Evolutionary conservation across 1,140 invertebrate genomes (phyloP), one percentile per base, ranked within the genome.

Genomic region (Drosophila mayri): DNA sequence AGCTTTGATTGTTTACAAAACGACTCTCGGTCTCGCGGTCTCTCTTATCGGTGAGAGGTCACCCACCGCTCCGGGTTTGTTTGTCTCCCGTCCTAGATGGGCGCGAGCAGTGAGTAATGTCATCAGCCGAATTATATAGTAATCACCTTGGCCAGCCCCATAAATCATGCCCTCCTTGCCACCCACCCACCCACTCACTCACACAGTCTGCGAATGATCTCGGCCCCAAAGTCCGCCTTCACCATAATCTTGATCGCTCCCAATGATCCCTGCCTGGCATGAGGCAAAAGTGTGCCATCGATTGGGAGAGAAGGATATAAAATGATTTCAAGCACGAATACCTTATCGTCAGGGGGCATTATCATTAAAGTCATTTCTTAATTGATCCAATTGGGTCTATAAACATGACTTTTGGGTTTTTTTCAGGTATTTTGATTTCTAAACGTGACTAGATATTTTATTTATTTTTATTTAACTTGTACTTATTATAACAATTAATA

Each of bases 21-120:
- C 65, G 22, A 37, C 50, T 37, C 18, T 22, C 50, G 25, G 47
- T 30, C 18, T n/a, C 14, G 5, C 20, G 18, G 52, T 60, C 70
- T 32, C 28, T n/a, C 74, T 81, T 81, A 81, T 81, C 80, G 43
- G 63, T 44, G 73, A 67, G 81, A 63, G 81, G 76, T 78, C 76
- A 70, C 57, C 67, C 57, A 78, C 52, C 37, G 50, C 66, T 49
- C n/a, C 66, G 78, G 79, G 81, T 85, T 71, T 86, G 60, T 50
- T 35, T 67, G 28, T 59, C 47, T 49, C 47, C 49, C 49, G 72
- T 68, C 54, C 55, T 46, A 60, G 37, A 82, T 81, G 52, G 52
- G 4, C 20, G 4, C 14, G 74, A 63, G 74, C 81, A 81, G 79
- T 84, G 68, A 52, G 61, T 67, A 67, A 70, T 70, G 44, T 73